Evolutionary conservation across 2,113 vertebrate species (phyloP).

Genomic region (Etheostoma cragini): DNA sequence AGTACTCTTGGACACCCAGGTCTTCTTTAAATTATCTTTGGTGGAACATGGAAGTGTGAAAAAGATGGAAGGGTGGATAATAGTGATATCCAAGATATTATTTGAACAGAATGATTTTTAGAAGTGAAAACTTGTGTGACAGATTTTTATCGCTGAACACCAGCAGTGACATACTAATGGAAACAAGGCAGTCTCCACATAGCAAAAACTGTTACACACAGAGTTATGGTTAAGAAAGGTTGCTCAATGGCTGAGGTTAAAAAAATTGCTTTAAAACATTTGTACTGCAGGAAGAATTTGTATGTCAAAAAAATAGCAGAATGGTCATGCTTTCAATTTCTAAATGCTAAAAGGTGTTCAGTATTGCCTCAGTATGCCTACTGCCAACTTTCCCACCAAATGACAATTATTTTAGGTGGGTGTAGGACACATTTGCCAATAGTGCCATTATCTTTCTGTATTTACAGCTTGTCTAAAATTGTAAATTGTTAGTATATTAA

Average conservation of each 20-base stretch:
- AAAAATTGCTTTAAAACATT: not conserved
- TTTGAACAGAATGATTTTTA: not conserved
- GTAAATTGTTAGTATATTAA: not conserved
- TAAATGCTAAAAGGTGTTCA: not conserved
- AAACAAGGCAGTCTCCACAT: not conserved
- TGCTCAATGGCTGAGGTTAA: not conserved
- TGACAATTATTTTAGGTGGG: too few species aligned
- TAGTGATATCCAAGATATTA: not conserved
- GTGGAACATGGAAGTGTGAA: not conserved
- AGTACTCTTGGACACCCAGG: slow-evolving; percentile 4
- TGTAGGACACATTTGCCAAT: not conserved
- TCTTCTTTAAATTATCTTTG: slow-evolving; percentile 39
- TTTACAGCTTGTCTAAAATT: too few species aligned
- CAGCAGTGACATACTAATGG: slow-evolving; percentile 13
- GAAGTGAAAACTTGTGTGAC: not conserved
- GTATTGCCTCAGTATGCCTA: not conserved
- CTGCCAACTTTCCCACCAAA: not conserved
- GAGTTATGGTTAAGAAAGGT: not conserved
- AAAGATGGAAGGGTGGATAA: slow-evolving; percentile 10
- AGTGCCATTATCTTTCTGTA: not conserved
- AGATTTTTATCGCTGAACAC: slow-evolving; percentile 4
- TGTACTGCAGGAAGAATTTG: too few species aligned
- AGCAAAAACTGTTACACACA: not conserved
- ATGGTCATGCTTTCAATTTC: not conserved
- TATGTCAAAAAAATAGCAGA: not conserved